Conservation (phyloP, 2,113 vertebrate genomes). For the Callithrix jacchus region DNA sequence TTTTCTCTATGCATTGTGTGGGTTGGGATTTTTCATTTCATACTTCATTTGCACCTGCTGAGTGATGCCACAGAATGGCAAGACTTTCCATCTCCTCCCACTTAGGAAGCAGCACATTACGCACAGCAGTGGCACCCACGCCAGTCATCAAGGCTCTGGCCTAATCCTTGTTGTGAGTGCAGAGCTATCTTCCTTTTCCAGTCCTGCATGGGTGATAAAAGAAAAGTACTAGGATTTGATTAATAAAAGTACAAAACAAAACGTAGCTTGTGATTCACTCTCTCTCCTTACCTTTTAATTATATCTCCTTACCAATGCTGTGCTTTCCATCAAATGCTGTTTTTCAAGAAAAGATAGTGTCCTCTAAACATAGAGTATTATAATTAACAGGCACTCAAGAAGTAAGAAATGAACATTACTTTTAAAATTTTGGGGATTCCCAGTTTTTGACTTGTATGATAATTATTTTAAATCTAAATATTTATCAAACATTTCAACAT, state of each 20-base stretch:
- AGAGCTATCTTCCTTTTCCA: constrained; percentile 58
- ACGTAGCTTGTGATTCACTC: constrained; percentile 55
- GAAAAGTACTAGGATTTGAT: constrained; percentile 62
- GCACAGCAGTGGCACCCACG: constrained; percentile 73
- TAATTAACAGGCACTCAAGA: constrained; percentile 56
- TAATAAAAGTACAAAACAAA: constrained; percentile 71
- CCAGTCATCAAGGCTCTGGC: constrained; percentile 59
- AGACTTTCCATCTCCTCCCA: constrained; percentile 78
- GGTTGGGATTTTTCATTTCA: constrained; percentile 84
- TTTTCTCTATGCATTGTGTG: constrained; percentile 76
- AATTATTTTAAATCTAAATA: constrained; percentile 40
- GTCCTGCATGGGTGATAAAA: constrained; percentile 61
- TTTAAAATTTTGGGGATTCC: neutral
- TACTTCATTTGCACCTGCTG: constrained; percentile 86
- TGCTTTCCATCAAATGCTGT: constrained; percentile 70
- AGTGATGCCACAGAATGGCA: constrained; percentile 81
- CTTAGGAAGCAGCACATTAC: constrained; percentile 74
- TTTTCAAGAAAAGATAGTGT: constrained; percentile 48
- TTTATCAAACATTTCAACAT: constrained; percentile 32
- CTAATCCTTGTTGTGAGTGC: constrained; percentile 64
- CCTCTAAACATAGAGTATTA: constrained; percentile 44
- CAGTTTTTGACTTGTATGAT: neutral
- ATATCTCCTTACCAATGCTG: constrained; percentile 30
- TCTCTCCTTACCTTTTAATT: constrained; percentile 31
- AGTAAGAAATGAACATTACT: neutral